Evolutionary conservation across 2,113 vertebrate genomes (phyloP), one percentile per base, ranked within the genome.

Genomic region (Corythaixoides concolor): DNA sequence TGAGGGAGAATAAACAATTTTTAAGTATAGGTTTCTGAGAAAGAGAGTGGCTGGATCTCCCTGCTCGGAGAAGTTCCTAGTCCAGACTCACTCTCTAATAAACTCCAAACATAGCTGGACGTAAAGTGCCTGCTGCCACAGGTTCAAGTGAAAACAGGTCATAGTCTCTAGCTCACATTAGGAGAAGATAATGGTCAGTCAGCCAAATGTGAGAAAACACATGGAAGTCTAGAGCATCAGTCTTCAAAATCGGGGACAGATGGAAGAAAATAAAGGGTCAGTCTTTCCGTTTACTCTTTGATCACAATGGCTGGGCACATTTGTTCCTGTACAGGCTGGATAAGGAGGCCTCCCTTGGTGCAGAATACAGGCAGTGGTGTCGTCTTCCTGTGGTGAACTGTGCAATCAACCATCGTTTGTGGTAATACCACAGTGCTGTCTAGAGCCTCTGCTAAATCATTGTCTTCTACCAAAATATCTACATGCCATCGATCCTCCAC

Each of bases 1-100:
- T 96, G 84, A 95, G 64, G 62, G 52, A 92, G 56, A 96, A 97
- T 58, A 97, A 97, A 91, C 43, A 85, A 83, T 70, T 91, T 96
- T 96, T 56, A 94, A 89, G 78, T 64, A 88, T 56, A 86, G 14
- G 17, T 86, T 97, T 94, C 92, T 73, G 92, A 96, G 84, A 95
- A 80, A 35, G 67, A 92, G 45, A 93, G 22, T 60, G 59, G 9
- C 22, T 79, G 76, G 77, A 78, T 73, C 76, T 94, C 86, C 73
- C 72, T 73, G 79, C 35, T 91, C 9, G 93, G 94, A 55, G 47
- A 89, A 78, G 23, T 53, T 24, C 21, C 28, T 45, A 28, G 32
- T 58, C 32, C 59, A 88, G 79, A 68, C 24, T 7, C 15, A 32
- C 22, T 53, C 53, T 58, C 43, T 39, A 68, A 68, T 64, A 88